These are phyloP conservation scores for Caenorhabditis japonica DNA, from an alignment of 2,888 invertebrate genomes.

Conservation along the genomic window DNA sequence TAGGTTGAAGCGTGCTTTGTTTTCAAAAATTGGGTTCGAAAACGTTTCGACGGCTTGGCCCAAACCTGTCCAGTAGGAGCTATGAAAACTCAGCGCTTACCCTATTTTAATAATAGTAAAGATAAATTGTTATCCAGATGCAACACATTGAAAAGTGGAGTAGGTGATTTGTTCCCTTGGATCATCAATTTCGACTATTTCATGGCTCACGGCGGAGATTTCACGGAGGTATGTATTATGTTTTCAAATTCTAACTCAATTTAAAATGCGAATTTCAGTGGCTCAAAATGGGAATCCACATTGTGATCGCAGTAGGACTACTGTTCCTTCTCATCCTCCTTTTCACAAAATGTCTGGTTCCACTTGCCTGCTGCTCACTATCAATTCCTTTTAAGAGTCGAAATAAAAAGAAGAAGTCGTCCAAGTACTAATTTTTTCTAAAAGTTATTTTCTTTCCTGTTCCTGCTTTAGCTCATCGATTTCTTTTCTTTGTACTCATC, in stretches of 20 bases:
- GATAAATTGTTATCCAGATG: slow-evolving; percentile 28
- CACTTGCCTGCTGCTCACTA: slow-evolving; percentile 43
- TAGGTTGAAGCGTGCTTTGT: no score
- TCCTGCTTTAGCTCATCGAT: neutral
- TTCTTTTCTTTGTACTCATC: neutral
- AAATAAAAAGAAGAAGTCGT: slow-evolving; percentile 35
- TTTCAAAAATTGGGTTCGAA: no score
- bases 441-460: no score
- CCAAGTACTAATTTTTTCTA: slow-evolving; percentile 9
- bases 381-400: slow-evolving; percentile 31
- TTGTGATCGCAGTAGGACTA: slow-evolving; percentile 25
- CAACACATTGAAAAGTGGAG: slow-evolving; percentile 29
- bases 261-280: slow-evolving; percentile 25
- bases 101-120: no score
- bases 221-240: slow-evolving; percentile 33
- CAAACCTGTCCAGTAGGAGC: no score
- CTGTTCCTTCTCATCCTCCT: slow-evolving; percentile 22
- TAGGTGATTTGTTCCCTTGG: slow-evolving; percentile 41
- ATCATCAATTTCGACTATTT: slow-evolving; percentile 47
- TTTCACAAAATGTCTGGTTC: slow-evolving; percentile 43
- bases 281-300: slow-evolving; percentile 42
- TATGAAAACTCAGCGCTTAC: no score
- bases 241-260: neutral
- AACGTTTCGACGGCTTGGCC: no score
- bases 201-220: slow-evolving; percentile 31